Base-by-base conservation (phyloP, 1,140 invertebrate species). In the Drosophila erecta region DNA sequence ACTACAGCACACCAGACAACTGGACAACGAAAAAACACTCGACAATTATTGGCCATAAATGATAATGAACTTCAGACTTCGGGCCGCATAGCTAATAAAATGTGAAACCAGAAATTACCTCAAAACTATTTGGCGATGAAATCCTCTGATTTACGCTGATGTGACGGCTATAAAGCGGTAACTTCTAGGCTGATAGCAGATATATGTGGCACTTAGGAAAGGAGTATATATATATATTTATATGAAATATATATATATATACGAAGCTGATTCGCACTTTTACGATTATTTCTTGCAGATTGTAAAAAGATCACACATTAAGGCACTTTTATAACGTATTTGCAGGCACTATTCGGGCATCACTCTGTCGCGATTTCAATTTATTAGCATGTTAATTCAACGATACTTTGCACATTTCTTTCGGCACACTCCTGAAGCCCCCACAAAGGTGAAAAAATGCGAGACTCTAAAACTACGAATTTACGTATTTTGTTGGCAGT, bases 341-440 rank as follows among this genome's bases (percentile, higher is more conserved):
- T 38, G 30, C 17, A 55, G 66, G 50, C 81, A 84, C 81, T 79
- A 41, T 56, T 72, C 76, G 33, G 65, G 27, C 43, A 62, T 35
- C 59, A 79, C 37, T 75, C 44, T 59, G 24, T 50, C 24, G 47
- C 47, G 54, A 46, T 66, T 69, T 27, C 62, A 12, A 64, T 64
- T 49, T 49, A 59, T 47, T 75, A 46, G 60, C 56, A 47, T 51
- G 58, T 46, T 81, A 46, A 77, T 56, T 56, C 44, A 37, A 12
- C 37, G 66, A 51, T 51, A 27, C 75, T 66, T 74, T 62, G 80
- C 80, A 83, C 79, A 83, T 83, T 83, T 83, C 79, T 57, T 65
- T 57, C 51, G 41, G 51, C 53, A 30, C 60, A 59, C 61, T 61
- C 20, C 24, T 35, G 10, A 10, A 15, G 14, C 22, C 24, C 37